phyloP scores from a whole-genome alignment of 1,140 invertebrate species.

The Rhyacophila brunnea region DNA sequence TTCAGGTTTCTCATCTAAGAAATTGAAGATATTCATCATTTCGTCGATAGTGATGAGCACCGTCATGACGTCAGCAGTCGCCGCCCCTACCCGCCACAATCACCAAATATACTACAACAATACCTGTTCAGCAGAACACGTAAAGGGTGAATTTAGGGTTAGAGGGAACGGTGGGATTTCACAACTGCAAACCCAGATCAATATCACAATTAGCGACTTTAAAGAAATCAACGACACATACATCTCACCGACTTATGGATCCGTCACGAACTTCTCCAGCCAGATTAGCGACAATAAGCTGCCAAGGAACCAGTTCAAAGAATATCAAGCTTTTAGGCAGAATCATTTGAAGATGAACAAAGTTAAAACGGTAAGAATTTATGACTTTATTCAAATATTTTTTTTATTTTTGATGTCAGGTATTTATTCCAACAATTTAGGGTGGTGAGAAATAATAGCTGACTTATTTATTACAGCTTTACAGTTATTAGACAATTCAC shows the following conservation, averaged over 20 bases:
- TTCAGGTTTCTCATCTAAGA: too few relatives aligned
- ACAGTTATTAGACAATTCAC: too few relatives aligned
- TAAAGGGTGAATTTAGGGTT: background rate
- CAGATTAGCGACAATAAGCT: background rate
- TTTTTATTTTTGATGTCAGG: too few relatives aligned
- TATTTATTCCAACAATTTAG: too few relatives aligned
- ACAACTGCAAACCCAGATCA: background rate
- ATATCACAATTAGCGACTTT: background rate
- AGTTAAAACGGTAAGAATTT: conserved; percentile 6
- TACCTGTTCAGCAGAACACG: background rate
- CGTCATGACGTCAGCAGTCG: conserved; percentile 5
- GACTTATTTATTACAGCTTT: too few relatives aligned
- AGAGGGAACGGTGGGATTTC: too few relatives aligned
- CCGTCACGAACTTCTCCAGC: conserved; percentile 6
- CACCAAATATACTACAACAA: background rate
- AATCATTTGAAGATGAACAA: background rate
- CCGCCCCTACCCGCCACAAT: background rate
- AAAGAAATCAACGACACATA: conserved; percentile 1
- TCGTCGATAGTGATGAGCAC: background rate
- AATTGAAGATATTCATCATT: too few relatives aligned
- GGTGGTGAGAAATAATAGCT: too few relatives aligned
- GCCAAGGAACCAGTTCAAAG: background rate
- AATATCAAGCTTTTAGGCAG: background rate
- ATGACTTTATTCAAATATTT: too few relatives aligned
- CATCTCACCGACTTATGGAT: background rate